These are phyloP conservation scores for Pyrochroa serraticornis DNA, from an alignment of 2,888 invertebrate species.

Conservation along the genomic window DNA sequence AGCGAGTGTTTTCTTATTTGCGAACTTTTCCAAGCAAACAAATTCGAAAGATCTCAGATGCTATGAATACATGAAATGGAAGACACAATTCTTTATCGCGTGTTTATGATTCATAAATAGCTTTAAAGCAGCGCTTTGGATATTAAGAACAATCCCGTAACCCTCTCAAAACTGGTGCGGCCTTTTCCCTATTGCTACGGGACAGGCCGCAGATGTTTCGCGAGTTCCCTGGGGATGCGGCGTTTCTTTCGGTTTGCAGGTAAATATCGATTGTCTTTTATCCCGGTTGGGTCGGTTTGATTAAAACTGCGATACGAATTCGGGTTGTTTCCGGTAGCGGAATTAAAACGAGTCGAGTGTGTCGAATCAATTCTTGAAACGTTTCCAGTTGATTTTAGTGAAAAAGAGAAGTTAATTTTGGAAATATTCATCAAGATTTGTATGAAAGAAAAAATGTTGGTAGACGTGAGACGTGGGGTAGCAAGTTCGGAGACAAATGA, in stretches of 20 bases:
- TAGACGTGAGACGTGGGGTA: not conserved
- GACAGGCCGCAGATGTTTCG: conserved; percentile 38
- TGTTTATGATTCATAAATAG: conserved; percentile 44
- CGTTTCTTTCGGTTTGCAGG: conserved; percentile 28
- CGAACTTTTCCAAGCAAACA: conserved; percentile 27
- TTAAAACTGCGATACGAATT: conserved; percentile 19
- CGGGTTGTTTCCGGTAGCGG: conserved; percentile 14
- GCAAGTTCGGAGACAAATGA: conserved; percentile 45
- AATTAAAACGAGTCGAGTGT: conserved; percentile 3
- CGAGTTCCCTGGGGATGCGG: conserved; percentile 39
- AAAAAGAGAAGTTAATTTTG: conserved; percentile 19
- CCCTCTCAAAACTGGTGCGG: conserved; percentile 5
- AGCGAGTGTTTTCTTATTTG: conserved; percentile 20
- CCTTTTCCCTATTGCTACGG: conserved; percentile 38
- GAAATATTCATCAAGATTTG: conserved; percentile 17
- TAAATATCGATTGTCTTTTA: conserved; percentile 34
- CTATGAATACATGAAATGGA: conserved; percentile 31
- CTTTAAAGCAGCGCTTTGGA: conserved; percentile 34
- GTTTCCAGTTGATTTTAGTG: conserved; percentile 9
- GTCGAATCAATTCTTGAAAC: too few species aligned
- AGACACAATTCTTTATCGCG: conserved; percentile 34
- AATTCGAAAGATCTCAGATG: conserved; percentile 25
- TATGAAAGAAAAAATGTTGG: not conserved
- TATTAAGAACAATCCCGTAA: conserved; percentile 34
- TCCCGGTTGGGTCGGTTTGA: conserved; percentile 13